Conservation (phyloP, 2,888 invertebrate genomes). For the Leptopterna dolabrata region DNA sequence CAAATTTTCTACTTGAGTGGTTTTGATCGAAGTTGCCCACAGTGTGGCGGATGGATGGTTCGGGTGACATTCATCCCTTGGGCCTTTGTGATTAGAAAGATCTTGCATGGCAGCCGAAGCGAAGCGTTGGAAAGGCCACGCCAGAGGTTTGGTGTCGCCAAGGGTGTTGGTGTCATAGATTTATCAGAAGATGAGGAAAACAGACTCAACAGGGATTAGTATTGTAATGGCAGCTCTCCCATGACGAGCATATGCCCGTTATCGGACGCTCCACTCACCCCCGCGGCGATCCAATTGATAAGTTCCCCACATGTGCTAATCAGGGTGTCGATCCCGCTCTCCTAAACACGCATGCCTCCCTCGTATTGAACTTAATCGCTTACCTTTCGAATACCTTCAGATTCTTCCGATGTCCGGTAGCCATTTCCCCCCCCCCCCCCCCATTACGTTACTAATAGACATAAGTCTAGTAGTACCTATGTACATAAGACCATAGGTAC, state of each 20-base stretch:
- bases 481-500: no score
- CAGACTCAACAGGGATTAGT: background rate
- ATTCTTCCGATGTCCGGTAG: background rate
- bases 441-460: no score
- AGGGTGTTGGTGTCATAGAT: background rate
- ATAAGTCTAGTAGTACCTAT: no score
- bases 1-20: no score
- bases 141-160: background rate
- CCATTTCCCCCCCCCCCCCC: no score
- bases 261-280: constrained; percentile 16
- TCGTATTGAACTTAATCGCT: background rate
- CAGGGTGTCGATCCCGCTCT: constrained; percentile 5
- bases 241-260: constrained; percentile 38
- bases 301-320: constrained; percentile 16
- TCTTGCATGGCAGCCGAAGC: background rate
- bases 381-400: background rate
- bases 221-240: constrained; percentile 31
- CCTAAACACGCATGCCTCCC: constrained; percentile 21
- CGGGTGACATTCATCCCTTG: background rate
- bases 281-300: background rate
- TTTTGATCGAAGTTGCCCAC: background rate
- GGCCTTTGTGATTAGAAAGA: background rate
- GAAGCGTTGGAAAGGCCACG: background rate
- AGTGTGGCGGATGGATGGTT: background rate
- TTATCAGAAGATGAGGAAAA: background rate